phyloP scores from a whole-genome alignment of 2,113 vertebrate species.

The Oreochromis spilurus region DNA sequence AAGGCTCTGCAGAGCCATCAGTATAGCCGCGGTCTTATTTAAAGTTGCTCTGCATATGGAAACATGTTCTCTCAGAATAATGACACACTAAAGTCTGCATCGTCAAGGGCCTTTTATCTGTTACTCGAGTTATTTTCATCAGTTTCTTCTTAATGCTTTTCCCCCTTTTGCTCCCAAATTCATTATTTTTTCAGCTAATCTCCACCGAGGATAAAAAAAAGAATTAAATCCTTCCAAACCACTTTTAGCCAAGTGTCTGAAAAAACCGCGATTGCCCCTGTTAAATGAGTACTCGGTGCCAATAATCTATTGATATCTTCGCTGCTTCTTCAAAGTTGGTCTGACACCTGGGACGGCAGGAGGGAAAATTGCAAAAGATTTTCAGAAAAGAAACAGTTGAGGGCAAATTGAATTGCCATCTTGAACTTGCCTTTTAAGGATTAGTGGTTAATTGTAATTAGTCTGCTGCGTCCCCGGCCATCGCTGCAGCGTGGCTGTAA shows the following conservation, averaged over 20 bases:
- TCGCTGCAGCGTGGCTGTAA: conserved; percentile 1
- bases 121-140: conserved; percentile 54
- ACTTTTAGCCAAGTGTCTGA: conserved; percentile 45
- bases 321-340: conserved; percentile 57
- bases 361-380: conserved; percentile 54
- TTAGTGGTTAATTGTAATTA: conserved; percentile 70
- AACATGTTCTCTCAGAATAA: conserved; percentile 44
- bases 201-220: conserved; percentile 69
- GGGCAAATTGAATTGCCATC: conserved; percentile 67
- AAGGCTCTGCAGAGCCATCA: background rate
- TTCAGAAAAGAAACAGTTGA: conserved; percentile 35
- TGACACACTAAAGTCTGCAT: conserved; percentile 52
- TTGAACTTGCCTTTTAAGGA: conserved; percentile 63
- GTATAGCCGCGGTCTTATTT: background rate
- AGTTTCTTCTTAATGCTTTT: conserved; percentile 66
- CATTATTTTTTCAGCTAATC: conserved; percentile 71
- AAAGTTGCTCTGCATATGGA: background rate
- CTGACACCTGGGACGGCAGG: conserved; percentile 64
- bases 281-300: conserved; percentile 65
- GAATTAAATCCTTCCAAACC: conserved; percentile 60
- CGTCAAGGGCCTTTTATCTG: conserved; percentile 54
- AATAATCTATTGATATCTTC: conserved; percentile 66
- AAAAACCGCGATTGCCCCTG: conserved; percentile 53
- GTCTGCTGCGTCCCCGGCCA: conserved; percentile 56
- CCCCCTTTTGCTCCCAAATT: conserved; percentile 65